A percentile compares a stretch with the other conserved stretches of the same genome.
Conservation (phyloP, 2,113 vertebrate species). For the Lampris incognitus region DNA sequence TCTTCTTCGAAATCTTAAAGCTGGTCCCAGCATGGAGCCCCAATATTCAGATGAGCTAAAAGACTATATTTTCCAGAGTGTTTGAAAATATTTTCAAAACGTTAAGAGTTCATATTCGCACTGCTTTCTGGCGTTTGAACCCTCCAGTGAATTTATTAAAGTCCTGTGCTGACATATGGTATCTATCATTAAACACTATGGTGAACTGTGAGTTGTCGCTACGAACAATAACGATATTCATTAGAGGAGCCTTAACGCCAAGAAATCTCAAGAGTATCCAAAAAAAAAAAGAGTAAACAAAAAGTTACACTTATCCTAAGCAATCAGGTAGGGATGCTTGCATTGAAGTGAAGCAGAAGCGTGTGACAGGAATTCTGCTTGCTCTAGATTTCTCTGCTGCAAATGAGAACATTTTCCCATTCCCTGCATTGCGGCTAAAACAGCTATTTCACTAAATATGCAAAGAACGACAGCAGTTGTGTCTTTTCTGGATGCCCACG, state of each 20-base stretch:
- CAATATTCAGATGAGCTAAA: too few relatives aligned
- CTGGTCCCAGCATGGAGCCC: slow-evolving; percentile 32
- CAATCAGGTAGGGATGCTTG: slow-evolving; percentile 21
- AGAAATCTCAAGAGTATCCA: slow-evolving; percentile 21
- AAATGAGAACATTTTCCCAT: slow-evolving; percentile 61
- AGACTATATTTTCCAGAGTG: slow-evolving; percentile 14
- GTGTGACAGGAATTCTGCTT: slow-evolving; percentile 27
- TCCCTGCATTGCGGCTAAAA: slow-evolving; percentile 42
- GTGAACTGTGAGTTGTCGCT: slow-evolving; percentile 19
- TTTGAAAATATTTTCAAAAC: not conserved
- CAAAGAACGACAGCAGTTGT: slow-evolving; percentile 58
- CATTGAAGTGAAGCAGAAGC: slow-evolving; percentile 22
- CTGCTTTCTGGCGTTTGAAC: not conserved
- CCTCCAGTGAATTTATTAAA: too few relatives aligned
- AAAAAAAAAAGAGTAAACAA: slow-evolving; percentile 9
- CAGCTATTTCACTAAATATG: slow-evolving; percentile 61
- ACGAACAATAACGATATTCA: slow-evolving; percentile 24
- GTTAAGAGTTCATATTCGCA: not conserved
- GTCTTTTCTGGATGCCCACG: slow-evolving; percentile 58
- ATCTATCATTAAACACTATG: not conserved
- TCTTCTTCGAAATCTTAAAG: slow-evolving; percentile 31
- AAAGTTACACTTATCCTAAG: slow-evolving; percentile 27
- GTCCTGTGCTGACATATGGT: too few relatives aligned
- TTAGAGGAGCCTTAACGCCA: not conserved
- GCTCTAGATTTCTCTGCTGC: slow-evolving; percentile 4